Percentiles rank a stretch among this genome's conserved stretches.
These are phyloP conservation scores for Spinus pinus DNA, from an alignment of 2,797 vertebrate species.

Conservation along the genomic window DNA sequence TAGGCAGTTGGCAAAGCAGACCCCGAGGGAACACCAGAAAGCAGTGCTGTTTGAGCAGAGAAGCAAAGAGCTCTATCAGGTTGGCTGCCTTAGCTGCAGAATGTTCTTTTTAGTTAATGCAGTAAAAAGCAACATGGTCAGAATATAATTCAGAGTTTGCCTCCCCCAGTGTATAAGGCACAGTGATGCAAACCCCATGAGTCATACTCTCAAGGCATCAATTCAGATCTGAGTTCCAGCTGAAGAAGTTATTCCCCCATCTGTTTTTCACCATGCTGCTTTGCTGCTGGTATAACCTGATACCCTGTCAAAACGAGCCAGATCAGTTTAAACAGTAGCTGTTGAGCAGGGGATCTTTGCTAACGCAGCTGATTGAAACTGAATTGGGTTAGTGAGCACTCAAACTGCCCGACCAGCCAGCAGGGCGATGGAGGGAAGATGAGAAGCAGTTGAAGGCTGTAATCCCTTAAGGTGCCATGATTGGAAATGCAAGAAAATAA, in stretches of 20 bases:
- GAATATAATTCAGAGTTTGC: not conserved
- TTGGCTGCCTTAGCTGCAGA: constrained; percentile 31
- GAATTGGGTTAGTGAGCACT: not conserved
- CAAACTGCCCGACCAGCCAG: not conserved
- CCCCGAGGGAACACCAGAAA: constrained; percentile 52
- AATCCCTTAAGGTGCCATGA: not conserved
- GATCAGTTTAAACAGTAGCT: not conserved
- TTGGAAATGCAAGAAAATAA: not conserved
- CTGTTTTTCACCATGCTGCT: constrained; percentile 27
- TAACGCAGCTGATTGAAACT: not conserved
- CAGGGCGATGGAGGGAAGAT: not conserved
- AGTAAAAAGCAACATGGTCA: constrained; percentile 21
- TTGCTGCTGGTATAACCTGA: not conserved
- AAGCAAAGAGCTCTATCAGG: constrained; percentile 27
- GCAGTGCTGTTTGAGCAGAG: constrained; percentile 25
- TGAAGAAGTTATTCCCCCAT: constrained; percentile 29
- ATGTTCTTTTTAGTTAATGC: constrained; percentile 28
- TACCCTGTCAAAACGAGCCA: not conserved
- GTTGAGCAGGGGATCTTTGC: not conserved
- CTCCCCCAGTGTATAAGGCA: not conserved
- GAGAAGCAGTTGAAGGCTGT: not conserved
- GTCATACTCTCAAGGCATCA: constrained; percentile 7
- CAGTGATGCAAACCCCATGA: not conserved
- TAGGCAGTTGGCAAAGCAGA: constrained; percentile 50
- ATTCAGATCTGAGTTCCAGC: not conserved